Evolutionary conservation across 2,113 vertebrate species (phyloP).

Genomic region (Ranitomeya imitator): DNA sequence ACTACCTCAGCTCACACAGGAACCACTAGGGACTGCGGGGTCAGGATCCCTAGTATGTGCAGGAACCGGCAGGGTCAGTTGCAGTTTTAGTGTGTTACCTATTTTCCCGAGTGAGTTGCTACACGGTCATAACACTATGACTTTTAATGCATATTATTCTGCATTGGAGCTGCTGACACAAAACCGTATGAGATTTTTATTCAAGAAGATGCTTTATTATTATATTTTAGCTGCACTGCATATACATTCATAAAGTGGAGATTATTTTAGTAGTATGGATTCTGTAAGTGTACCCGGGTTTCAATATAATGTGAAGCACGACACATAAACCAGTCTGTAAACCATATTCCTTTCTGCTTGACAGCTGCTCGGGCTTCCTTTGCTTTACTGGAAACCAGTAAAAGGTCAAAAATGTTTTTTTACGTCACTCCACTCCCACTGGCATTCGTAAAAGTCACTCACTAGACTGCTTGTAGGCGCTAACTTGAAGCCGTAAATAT

Average conservation of each 20-base stretch:
- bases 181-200: not conserved
- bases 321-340: not conserved
- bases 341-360: not conserved
- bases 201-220: not conserved
- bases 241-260: too few relatives aligned
- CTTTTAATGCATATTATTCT: too few relatives aligned
- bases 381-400: conserved; percentile 37
- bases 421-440: conserved; percentile 24
- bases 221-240: not conserved
- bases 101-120: too few relatives aligned
- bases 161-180: not conserved
- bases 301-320: not conserved
- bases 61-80: too few relatives aligned
- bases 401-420: conserved; percentile 26
- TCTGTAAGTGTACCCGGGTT: too few relatives aligned
- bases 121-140: too few relatives aligned
- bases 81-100: too few relatives aligned
- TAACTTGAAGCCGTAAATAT: not conserved
- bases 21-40: too few relatives aligned
- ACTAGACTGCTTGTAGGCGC: not conserved
- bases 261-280: too few relatives aligned
- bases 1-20: too few relatives aligned
- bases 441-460: not conserved
- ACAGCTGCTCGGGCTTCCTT: conserved; percentile 18
- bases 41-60: too few relatives aligned